A percentile compares a stretch with the other conserved stretches of the same genome.
phyloP scores from a whole-genome alignment of 2,113 vertebrate species.

The Mirounga angustirostris region DNA sequence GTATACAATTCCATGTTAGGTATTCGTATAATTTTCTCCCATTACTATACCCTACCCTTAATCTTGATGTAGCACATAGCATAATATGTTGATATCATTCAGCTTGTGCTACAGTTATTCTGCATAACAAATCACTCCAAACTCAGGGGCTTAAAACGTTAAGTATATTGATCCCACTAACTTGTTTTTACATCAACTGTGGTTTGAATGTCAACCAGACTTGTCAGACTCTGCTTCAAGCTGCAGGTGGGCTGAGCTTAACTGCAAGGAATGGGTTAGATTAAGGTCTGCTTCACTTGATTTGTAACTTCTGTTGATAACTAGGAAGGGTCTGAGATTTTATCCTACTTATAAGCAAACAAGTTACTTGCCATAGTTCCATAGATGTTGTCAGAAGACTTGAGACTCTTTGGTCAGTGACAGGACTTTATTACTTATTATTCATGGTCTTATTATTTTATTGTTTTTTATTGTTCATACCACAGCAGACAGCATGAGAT shows the following conservation, averaged over 20 bases:
- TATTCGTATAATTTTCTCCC: neutral
- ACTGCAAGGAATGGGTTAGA: neutral
- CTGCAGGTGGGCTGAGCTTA: neutral
- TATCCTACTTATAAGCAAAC: neutral
- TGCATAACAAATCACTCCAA: conserved; percentile 35
- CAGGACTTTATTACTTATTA: neutral
- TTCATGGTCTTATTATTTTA: neutral
- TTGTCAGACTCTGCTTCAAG: neutral
- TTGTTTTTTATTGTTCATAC: neutral
- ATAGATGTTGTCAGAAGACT: neutral
- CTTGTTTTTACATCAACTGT: neutral
- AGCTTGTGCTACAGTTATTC: conserved; percentile 20
- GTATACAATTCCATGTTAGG: neutral
- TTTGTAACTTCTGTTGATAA: conserved; percentile 27
- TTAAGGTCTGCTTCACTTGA: neutral
- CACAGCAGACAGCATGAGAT: neutral
- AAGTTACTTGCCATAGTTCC: neutral
- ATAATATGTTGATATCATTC: neutral
- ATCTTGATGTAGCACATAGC: neutral
- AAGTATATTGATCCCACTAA: neutral
- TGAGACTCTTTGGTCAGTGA: neutral
- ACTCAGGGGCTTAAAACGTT: neutral
- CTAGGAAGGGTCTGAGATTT: neutral
- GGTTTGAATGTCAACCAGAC: neutral
- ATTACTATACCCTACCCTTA: neutral